Evolutionary conservation across 2,113 vertebrate genomes (phyloP), one percentile per base, ranked within the genome.

Genomic region (Ascaphus truei): DNA sequence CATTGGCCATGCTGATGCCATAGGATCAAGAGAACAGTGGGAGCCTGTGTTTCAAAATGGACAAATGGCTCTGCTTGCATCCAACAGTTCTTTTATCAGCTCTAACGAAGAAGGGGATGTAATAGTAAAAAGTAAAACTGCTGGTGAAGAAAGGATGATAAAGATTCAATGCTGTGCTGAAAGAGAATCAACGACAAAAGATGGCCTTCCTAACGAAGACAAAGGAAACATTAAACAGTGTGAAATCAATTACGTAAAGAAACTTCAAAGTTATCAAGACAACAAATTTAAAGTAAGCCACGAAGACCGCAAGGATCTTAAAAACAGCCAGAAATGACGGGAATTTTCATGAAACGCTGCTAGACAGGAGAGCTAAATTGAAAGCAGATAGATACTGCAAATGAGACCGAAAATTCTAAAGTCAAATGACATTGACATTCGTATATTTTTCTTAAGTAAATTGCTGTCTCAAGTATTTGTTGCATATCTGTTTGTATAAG

Each of bases 261-360:
- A 98, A 83, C 98, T 96, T 76, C 96, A 98, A 87, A 98, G 96
- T 80, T 98, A 98, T 83, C 96, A 98, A 81, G 95, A 98, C 74
- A 91, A 92, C 33, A 93, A 92, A 62, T 93, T 98, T 72, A 88
- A 93, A 84, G 81, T 98, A 80, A 98, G 95, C 72, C 91, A 95
- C 83, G 96, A 88, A 64, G 92, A 93, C 59, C 75, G 85, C 41
- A 77, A 83, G 68, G 72, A 74, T 1, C 86, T 98, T 34, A 96
- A 93, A 80, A 95, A 86, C n/a, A 84, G 95, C 96, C 77, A 89
- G 93, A 62, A 86, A 83, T 30, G 96, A 97, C 37, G 96, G 95
- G 58, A 94, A 92, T 83, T 95, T 98, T 62, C 96, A 98, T 1
- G 96, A 98, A 83, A 78, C 88, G 22, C 79, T 98, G 60, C 87